Evolutionary conservation across 1,140 invertebrate species (phyloP), one percentile per base, ranked within the genome.

Genomic region (Formica selysi): DNA sequence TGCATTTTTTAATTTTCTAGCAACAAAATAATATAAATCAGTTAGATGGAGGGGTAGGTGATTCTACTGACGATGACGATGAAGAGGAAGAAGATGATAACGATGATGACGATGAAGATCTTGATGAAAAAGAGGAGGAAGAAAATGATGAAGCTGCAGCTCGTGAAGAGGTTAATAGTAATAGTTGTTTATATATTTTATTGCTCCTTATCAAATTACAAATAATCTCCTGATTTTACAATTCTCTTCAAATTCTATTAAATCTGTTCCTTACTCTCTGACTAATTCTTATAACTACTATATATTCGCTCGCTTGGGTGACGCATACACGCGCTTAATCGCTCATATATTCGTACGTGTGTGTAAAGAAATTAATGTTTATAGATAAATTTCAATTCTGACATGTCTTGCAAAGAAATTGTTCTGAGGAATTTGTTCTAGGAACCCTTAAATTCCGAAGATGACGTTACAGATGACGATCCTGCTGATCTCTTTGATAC

Each of bases 401-500:
- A 44, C 36, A 80, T 67, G 6, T 36, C 10, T 65, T 26, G 59
- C 62, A n/a, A 73, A 13, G 59, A n/a, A 73, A n/a, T 65, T 76
- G 11, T 29, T 29, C 26, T 29, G 26, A 29, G 26, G 26, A 29
- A 29, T 32, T 59, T 78, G 13, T 73, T 85, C 94, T 94, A 98
- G 96, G 99, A 99, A 93, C 98, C 99, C 0, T 95, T 99, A 0
- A 99, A 99, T 95, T 99, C 98, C 22, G 98, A 97, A 90, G 98
- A 99, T 95, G 99, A 99, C 96, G 98, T 99, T 0, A 99, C 98
- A 80, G 99, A 99, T 94, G 99, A 99, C 92, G 99, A 99, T 94
- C 97, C 98, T 0, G 96, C 97, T 86, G 99, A 99, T 93, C 96
- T 99, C 92, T 99, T 99, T 96, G 99, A 99, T 92, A 99, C 99